phyloP scores from a whole-genome alignment of 2,888 invertebrate genomes.

The Hydroisotoma schaefferi region DNA sequence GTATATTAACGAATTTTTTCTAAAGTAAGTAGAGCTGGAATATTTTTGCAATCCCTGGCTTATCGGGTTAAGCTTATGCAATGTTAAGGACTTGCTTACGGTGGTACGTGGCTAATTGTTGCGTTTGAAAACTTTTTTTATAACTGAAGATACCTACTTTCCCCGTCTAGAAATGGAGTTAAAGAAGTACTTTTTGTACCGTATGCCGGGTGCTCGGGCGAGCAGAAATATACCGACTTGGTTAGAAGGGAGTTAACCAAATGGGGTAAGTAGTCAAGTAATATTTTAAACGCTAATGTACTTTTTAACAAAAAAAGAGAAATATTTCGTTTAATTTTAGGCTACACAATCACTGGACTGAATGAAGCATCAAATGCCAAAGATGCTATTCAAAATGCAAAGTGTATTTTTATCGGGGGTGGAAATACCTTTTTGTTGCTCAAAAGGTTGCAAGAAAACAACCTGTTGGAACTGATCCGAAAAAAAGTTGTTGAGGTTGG shows the following conservation, averaged over 20 bases:
- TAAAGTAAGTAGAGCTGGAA: slow-evolving; percentile 55
- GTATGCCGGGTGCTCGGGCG: slow-evolving; percentile 63
- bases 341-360: slow-evolving; percentile 63
- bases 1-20: slow-evolving; percentile 62
- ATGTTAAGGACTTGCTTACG: slow-evolving; percentile 14
- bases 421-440: slow-evolving; percentile 76
- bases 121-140: slow-evolving; percentile 1
- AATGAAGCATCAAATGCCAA: slow-evolving; percentile 59
- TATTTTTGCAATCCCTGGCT: neutral
- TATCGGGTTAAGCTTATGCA: neutral
- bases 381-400: slow-evolving; percentile 60
- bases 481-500: slow-evolving; percentile 59
- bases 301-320: neutral
- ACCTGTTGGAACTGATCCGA: slow-evolving; percentile 63
- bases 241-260: slow-evolving; percentile 60
- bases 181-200: slow-evolving; percentile 68
- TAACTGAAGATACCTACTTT: slow-evolving; percentile 11
- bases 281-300: neutral
- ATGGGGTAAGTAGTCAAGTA: slow-evolving; percentile 61
- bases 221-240: slow-evolving; percentile 63
- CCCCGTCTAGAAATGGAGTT: slow-evolving; percentile 59
- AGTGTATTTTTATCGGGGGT: slow-evolving; percentile 74
- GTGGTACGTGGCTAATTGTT: slow-evolving; percentile 22
- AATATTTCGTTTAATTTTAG: too few species aligned
- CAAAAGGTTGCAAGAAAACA: slow-evolving; percentile 65